Base-by-base conservation (phyloP, 2,113 vertebrate genomes). In the Leuciscus idus region DNA sequence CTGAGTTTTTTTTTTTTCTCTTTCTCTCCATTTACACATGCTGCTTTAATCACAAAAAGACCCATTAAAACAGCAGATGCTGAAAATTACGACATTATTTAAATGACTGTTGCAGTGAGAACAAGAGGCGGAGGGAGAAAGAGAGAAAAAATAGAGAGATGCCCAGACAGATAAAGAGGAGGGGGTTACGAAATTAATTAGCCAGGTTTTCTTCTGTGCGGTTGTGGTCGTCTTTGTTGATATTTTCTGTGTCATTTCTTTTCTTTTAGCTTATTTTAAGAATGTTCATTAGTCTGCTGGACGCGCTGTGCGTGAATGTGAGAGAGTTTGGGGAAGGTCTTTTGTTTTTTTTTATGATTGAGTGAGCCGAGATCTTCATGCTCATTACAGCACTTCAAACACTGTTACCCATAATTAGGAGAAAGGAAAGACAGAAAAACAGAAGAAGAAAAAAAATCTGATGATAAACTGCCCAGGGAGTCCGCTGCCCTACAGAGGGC, bases 61-160 rank as follows among this genome's bases (percentile, higher is more conserved):
- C 84, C 91, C 86, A 92, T 93, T 93, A 93, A 92, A 91, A 85
- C 90, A 92, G 87, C 93, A 94, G 94, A 93, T 92, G 93, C 93
- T 92, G 90, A 92, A 93, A 93, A 94, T 94, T 90, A 93, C 90
- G 90, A 92, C 93, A 93, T 93, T 92, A 93, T 94, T 94, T 92
- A 94, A 95, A 95, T 92, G 90, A 91, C 89, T 90, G 89, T 82
- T 88, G 88, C 88, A 90, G 88, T 88, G 28, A 64, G 30, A 83
- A 84, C 87, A 89, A 87, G 87, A 83, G 82, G 87, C 68, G 91
- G 90, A 91, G 92, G 87, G 88, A 83, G 90, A 80, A 88, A 86
- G 50, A 89, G 76, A 21, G 48, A 81, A 30, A 1, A 52, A 8
- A 85, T 88, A 87, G 89, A 52, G 86, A 57, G 61, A 84, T 26